A percentile compares a stretch with the other conserved stretches of the same genome.
Conservation (phyloP, 2,797 vertebrate genomes). For the Varecia variegata region DNA sequence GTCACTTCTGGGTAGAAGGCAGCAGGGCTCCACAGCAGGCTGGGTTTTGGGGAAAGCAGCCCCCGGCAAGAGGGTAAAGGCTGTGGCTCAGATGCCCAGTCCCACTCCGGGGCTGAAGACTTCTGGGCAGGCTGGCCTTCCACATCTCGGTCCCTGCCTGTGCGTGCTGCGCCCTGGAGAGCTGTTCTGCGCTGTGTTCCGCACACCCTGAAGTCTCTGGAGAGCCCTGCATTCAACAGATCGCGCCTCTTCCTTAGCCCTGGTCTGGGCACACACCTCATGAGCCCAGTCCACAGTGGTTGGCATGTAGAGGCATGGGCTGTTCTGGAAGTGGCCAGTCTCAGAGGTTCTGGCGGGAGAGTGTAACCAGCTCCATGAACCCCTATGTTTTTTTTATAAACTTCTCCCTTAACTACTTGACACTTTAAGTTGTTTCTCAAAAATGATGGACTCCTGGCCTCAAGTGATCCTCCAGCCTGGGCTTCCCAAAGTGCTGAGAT, state of each 20-base stretch:
- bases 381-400: background rate
- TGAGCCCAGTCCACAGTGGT: background rate
- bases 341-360: conserved; percentile 44
- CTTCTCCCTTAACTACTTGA: background rate
- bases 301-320: background rate
- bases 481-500: background rate
- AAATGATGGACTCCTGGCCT: background rate
- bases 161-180: background rate
- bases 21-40: background rate
- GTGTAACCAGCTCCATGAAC: background rate
- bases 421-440: background rate
- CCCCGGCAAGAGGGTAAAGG: background rate
- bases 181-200: fast-evolving
- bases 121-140: background rate
- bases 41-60: background rate
- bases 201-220: background rate
- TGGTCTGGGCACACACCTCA: background rate
- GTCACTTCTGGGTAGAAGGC: background rate
- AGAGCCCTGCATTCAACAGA: background rate
- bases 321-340: conserved; percentile 67
- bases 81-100: background rate
- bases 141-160: background rate
- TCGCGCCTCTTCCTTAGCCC: background rate
- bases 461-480: background rate
- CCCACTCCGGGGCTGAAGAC: background rate